Percentiles rank a stretch among this genome's conserved stretches.
phyloP scores from a whole-genome alignment of 2,113 vertebrate genomes.

The Fukomys damarensis region DNA sequence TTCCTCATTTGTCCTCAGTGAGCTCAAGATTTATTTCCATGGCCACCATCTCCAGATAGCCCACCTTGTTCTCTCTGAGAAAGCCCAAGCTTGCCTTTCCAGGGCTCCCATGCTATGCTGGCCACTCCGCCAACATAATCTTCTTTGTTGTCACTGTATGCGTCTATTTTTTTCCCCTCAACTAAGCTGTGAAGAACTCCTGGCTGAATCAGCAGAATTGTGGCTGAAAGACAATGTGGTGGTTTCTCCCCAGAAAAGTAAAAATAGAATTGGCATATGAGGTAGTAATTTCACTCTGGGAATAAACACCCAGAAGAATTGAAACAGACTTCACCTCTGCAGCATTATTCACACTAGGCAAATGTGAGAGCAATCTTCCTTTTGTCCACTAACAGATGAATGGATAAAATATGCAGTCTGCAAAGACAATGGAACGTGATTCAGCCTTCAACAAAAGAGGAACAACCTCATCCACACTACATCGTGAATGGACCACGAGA shows the following conservation, averaged over 20 bases:
- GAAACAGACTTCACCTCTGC: background rate
- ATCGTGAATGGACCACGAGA: background rate
- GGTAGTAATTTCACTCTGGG: background rate
- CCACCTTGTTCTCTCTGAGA: background rate
- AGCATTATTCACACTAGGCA: background rate
- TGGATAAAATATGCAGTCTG: background rate
- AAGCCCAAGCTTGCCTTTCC: background rate
- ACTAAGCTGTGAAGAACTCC: background rate
- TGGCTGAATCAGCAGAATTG: background rate
- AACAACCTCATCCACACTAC: background rate
- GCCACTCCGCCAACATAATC: background rate
- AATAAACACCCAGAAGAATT: background rate
- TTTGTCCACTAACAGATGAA: background rate
- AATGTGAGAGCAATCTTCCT: background rate
- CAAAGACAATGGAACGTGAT: background rate
- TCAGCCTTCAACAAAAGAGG: background rate
- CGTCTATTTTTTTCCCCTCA: background rate
- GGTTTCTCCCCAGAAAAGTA: background rate
- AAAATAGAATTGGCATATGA: background rate
- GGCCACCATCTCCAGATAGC: background rate
- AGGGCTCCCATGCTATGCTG: background rate
- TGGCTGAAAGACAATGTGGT: background rate
- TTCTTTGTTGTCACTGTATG: too few species aligned
- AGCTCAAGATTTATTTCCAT: constrained; percentile 39
- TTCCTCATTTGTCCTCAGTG: background rate